These are phyloP conservation scores for Oostethus manadensis DNA, from an alignment of 2,113 vertebrate species.

Conservation along the genomic window DNA sequence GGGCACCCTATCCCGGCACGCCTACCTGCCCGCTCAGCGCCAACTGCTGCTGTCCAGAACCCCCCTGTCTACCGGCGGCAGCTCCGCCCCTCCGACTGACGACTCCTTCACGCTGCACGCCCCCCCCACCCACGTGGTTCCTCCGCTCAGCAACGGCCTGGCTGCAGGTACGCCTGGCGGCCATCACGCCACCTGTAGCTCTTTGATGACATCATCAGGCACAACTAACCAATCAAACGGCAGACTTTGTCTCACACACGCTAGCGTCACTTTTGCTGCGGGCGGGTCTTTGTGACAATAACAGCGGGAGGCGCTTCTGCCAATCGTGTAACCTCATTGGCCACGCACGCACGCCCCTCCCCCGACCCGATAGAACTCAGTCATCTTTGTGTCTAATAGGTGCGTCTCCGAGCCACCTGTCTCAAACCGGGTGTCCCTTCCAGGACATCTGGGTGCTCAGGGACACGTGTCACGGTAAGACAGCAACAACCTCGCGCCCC, in stretches of 20 bases:
- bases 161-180: conserved; percentile 49
- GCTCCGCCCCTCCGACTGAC: conserved; percentile 66
- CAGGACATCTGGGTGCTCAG: conserved; percentile 72
- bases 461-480: conserved; percentile 66
- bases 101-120: conserved; percentile 69
- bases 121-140: conserved; percentile 53
- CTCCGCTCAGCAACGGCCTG: conserved; percentile 54
- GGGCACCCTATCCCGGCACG: conserved; percentile 76
- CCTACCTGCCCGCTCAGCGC: conserved; percentile 72
- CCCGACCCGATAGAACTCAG: conserved; percentile 21
- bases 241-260: neutral
- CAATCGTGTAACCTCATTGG: neutral
- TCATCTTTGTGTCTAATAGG: conserved; percentile 66
- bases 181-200: neutral
- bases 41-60: conserved; percentile 72
- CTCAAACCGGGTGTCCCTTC: conserved; percentile 50
- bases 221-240: neutral
- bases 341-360: conserved; percentile 3
- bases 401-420: conserved; percentile 48
- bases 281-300: neutral
- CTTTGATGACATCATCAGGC: neutral
- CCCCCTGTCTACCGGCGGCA: conserved; percentile 47
- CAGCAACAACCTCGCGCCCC: conserved; percentile 10
- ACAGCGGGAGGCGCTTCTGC: neutral
- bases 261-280: neutral